phyloP scores from a whole-genome alignment of 2,113 vertebrate genomes.

The Oceanites oceanicus region DNA sequence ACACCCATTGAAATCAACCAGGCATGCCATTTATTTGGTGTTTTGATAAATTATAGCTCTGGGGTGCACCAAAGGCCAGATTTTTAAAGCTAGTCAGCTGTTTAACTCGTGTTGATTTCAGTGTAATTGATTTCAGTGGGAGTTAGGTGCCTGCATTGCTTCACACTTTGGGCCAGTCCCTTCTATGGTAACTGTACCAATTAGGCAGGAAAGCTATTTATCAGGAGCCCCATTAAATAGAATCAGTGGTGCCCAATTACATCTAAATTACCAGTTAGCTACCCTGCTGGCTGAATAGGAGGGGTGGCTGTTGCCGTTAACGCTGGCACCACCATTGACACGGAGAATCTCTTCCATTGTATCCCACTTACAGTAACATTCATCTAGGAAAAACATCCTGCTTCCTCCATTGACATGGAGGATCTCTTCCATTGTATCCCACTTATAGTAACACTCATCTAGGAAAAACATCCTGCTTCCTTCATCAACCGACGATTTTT shows the following conservation, averaged over 20 bases:
- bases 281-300: background rate
- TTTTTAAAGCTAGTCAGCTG: conserved; percentile 56
- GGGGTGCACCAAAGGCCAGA: background rate
- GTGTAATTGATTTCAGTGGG: conserved; percentile 63
- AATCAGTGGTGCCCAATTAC: conserved; percentile 50
- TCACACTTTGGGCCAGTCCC: conserved; percentile 21
- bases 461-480: background rate
- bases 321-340: background rate
- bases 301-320: background rate
- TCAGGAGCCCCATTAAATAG: conserved; percentile 36
- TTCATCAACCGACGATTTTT: background rate
- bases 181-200: conserved; percentile 28
- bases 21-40: conserved; percentile 41
- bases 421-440: background rate
- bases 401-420: background rate
- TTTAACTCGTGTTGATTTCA: conserved; percentile 57
- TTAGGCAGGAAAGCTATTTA: conserved; percentile 46
- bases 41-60: conserved; percentile 50
- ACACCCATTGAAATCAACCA: conserved; percentile 6
- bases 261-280: conserved; percentile 25
- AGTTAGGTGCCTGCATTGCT: conserved; percentile 36
- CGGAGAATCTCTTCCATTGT: background rate
- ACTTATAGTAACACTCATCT: accelerated
- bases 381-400: background rate
- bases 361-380: background rate